Evolutionary conservation across 2,113 vertebrate genomes (phyloP).

Genomic region (Machaerirhynchus nigripectus): DNA sequence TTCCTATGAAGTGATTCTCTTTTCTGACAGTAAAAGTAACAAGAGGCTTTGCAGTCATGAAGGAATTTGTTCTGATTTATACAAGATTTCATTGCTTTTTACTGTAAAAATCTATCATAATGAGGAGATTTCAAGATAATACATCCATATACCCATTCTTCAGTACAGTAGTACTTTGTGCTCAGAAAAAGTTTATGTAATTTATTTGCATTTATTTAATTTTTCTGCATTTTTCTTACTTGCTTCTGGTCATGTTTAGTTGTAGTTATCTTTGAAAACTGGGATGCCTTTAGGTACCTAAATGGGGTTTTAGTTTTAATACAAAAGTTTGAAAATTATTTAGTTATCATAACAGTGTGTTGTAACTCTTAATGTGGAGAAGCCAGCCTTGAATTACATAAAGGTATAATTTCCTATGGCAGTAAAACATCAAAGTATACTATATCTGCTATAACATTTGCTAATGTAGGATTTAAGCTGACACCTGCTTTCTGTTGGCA

Average conservation of each 20-base stretch:
- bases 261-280: not conserved
- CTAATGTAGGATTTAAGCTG: not conserved
- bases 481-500: not conserved
- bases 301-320: not conserved
- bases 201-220: not conserved
- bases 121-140: not conserved
- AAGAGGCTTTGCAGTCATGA: not conserved
- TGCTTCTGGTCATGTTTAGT: not conserved
- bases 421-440: not conserved
- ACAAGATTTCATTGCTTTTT: not conserved
- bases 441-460: not conserved
- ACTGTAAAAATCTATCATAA: not conserved
- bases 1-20: not conserved
- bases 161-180: not conserved
- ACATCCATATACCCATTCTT: not conserved
- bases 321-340: not conserved
- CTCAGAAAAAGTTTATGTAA: not conserved
- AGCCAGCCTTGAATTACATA: not conserved
- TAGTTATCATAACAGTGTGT: not conserved
- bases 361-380: not conserved
- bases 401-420: not conserved
- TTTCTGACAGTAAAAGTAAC: not conserved
- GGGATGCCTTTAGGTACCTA: not conserved
- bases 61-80: slow-evolving; percentile 15
- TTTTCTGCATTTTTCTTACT: not conserved